These are phyloP conservation scores for Brachylomia viminalis DNA, from an alignment of 2,888 invertebrate genomes.

Conservation along the genomic window DNA sequence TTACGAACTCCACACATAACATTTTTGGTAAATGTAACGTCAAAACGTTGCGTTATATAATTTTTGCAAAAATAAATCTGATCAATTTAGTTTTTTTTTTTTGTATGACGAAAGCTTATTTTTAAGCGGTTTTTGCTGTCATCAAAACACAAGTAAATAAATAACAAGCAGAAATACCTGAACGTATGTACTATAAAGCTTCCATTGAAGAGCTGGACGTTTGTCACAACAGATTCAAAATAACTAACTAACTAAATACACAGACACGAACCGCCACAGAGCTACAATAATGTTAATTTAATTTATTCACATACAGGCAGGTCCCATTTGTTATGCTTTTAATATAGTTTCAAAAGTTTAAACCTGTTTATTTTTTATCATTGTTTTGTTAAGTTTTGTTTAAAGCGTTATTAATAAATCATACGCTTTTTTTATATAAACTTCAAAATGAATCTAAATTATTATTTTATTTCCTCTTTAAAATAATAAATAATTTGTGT, in stretches of 20 bases:
- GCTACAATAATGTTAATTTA: conserved; percentile 48
- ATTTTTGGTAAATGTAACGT: neutral
- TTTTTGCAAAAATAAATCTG: neutral
- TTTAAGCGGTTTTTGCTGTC: neutral
- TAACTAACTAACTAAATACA: conserved; percentile 58
- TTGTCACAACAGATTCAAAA: conserved; percentile 46
- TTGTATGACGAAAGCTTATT: neutral
- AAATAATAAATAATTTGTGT: too few species aligned
- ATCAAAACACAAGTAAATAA: neutral
- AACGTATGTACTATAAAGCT: conserved; percentile 46
- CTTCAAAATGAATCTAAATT: neutral
- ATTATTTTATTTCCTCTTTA: too few species aligned
- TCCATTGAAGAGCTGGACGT: conserved; percentile 49
- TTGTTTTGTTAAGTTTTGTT: neutral
- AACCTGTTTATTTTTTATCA: conserved; percentile 29
- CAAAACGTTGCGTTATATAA: neutral
- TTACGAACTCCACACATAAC: neutral
- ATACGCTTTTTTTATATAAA: neutral
- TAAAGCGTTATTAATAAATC: neutral
- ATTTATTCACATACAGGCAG: conserved; percentile 59
- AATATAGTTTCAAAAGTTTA: neutral
- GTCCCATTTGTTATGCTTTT: conserved; percentile 24
- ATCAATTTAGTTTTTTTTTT: neutral
- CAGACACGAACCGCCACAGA: conserved; percentile 4
- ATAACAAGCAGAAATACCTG: conserved; percentile 55